Evolutionary conservation across 2,888 invertebrate genomes (phyloP).

Genomic region (Hirtodrosophila histrioides): DNA sequence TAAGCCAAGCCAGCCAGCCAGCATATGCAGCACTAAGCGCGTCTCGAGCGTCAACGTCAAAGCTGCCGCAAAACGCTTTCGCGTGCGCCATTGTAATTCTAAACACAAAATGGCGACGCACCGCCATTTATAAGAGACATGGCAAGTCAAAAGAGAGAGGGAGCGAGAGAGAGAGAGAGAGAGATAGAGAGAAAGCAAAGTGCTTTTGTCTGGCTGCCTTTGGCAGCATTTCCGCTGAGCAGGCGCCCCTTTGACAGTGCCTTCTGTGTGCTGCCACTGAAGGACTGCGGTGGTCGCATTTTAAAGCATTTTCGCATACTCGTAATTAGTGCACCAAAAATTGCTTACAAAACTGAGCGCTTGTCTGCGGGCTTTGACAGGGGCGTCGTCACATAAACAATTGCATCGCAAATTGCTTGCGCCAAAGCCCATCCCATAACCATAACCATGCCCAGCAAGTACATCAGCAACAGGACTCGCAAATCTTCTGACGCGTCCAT

Average conservation of each 20-base stretch:
- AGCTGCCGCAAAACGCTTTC: constrained; percentile 53
- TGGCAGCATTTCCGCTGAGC: constrained; percentile 25
- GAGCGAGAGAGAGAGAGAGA: not conserved
- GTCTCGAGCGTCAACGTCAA: constrained; percentile 50
- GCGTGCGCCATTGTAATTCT: constrained; percentile 58
- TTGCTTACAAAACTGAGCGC: constrained; percentile 28
- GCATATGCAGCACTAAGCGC: constrained; percentile 49
- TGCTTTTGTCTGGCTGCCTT: constrained; percentile 37
- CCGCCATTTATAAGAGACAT: constrained; percentile 39
- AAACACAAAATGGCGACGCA: constrained; percentile 65
- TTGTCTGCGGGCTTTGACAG: constrained; percentile 25
- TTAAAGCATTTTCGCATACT: constrained; percentile 28
- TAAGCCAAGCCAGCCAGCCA: constrained; percentile 6
- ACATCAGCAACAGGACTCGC: constrained; percentile 17
- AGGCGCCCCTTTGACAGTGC: constrained; percentile 7
- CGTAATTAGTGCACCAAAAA: constrained; percentile 60
- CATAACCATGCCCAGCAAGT: constrained; percentile 2
- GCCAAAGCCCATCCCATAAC: too few species aligned
- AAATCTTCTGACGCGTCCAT: constrained; percentile 38
- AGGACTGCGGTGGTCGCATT: constrained; percentile 12
- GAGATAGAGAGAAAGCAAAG: constrained; percentile 4
- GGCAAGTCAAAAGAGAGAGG: not conserved
- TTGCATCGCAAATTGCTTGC: constrained; percentile 44
- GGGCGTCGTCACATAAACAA: constrained; percentile 51
- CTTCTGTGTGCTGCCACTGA: not conserved